These are phyloP conservation scores for Heliocidaris tuberculata DNA, from an alignment of 35 echinoderm and acorn worm genomes.

Conservation along the genomic window DNA sequence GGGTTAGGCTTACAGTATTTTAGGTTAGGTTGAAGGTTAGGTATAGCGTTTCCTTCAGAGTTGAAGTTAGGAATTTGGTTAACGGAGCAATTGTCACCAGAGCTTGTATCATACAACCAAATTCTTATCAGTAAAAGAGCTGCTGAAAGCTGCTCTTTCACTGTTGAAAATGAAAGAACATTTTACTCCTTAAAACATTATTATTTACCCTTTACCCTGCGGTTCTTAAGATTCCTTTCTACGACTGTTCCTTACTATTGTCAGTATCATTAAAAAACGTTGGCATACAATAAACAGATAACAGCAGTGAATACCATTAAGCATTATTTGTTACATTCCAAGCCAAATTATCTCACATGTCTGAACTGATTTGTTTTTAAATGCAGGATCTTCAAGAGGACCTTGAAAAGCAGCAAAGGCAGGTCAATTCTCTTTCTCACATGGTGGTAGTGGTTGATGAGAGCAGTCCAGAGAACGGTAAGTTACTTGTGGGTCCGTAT, in stretches of 20 bases:
- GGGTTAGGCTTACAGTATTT: too few species aligned
- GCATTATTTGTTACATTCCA: too few species aligned
- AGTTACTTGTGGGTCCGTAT: neutral
- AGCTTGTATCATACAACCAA: too few species aligned
- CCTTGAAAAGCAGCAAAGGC: constrained; percentile 80
- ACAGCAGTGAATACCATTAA: neutral
- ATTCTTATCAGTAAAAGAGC: too few species aligned
- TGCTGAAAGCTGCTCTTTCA: too few species aligned
- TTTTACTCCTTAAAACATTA: too few species aligned
- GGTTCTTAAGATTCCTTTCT: constrained; percentile 77
- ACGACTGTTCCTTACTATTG: constrained; percentile 48
- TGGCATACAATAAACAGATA: constrained; percentile 56
- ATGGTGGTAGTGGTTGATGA: constrained; percentile 99
- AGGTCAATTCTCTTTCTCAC: constrained; percentile 96
- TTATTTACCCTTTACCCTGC: constrained; percentile 77
- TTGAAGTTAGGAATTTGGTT: too few species aligned
- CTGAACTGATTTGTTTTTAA: neutral
- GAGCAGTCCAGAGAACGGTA: constrained; percentile 96
- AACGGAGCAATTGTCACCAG: too few species aligned
- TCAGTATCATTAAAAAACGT: constrained; percentile 64
- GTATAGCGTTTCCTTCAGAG: too few species aligned
- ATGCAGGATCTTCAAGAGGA: constrained; percentile 77
- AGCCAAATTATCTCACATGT: too few species aligned
- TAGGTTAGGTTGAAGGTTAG: too few species aligned
- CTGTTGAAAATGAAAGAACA: too few species aligned